Percentiles rank a stretch among this genome's conserved stretches.
phyloP scores from a whole-genome alignment of 2,113 vertebrate genomes.

The Stegastes partitus region DNA sequence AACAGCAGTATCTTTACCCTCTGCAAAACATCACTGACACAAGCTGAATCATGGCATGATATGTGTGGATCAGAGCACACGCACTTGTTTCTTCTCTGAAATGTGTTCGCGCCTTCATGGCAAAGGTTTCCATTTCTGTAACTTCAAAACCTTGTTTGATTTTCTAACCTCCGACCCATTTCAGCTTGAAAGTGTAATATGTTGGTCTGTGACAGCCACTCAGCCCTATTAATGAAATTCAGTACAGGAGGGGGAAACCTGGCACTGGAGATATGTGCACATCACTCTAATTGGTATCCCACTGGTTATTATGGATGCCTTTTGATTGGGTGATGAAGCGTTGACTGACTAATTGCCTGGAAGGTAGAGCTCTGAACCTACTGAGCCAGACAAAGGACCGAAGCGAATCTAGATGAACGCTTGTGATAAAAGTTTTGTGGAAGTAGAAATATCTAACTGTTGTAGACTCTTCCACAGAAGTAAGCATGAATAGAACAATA shows the following conservation, averaged over 20 bases:
- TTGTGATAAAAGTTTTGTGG: slow-evolving; percentile 19
- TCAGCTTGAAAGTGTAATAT: slow-evolving; percentile 41
- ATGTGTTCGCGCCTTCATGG: slow-evolving; percentile 1
- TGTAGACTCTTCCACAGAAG: slow-evolving; percentile 4
- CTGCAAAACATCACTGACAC: slow-evolving; percentile 55
- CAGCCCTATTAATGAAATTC: slow-evolving; percentile 37
- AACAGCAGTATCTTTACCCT: slow-evolving; percentile 50
- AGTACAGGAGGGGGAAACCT: slow-evolving; percentile 39
- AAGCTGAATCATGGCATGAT: slow-evolving; percentile 58
- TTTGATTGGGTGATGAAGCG: slow-evolving; percentile 70
- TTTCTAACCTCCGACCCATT: slow-evolving; percentile 39
- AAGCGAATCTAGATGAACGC: slow-evolving; percentile 33
- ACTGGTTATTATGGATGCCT: slow-evolving; percentile 63
- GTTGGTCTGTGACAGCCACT: slow-evolving; percentile 42
- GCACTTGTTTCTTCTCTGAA: slow-evolving; percentile 30
- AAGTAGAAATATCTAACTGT: slow-evolving; percentile 11
- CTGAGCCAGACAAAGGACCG: slow-evolving; percentile 23
- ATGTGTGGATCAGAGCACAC: slow-evolving; percentile 44
- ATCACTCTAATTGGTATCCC: slow-evolving; percentile 66
- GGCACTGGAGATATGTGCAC: slow-evolving; percentile 45
- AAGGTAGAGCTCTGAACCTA: slow-evolving; percentile 43
- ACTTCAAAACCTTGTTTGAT: slow-evolving; percentile 52
- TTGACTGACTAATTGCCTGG: slow-evolving; percentile 57
- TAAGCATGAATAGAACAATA: neutral
- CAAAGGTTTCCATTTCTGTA: slow-evolving; percentile 51